phyloP scores from a whole-genome alignment of 2,888 invertebrate genomes.

The Polyommatus iphigenia region DNA sequence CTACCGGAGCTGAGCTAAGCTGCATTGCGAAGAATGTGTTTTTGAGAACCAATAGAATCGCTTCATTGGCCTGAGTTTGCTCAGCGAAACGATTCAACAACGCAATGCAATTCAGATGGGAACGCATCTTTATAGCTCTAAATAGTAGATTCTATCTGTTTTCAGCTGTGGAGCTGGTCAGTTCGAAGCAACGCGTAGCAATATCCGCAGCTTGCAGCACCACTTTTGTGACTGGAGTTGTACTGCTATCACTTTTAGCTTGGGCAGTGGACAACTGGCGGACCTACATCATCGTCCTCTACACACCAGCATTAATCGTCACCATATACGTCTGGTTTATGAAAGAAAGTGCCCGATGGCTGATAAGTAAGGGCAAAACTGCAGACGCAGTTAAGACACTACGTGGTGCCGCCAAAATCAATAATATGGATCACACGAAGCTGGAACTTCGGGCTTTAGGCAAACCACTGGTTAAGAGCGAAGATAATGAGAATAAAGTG shows the following conservation, averaged over 20 bases:
- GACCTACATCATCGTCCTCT: slow-evolving; percentile 83
- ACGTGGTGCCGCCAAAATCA: slow-evolving; percentile 83
- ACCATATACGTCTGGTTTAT: slow-evolving; percentile 86
- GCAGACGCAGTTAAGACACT: slow-evolving; percentile 84
- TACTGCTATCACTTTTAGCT: slow-evolving; percentile 84
- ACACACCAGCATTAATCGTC: slow-evolving; percentile 84
- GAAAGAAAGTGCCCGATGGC: slow-evolving; percentile 90
- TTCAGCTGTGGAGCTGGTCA: slow-evolving; percentile 89
- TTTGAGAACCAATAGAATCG: too few relatives aligned
- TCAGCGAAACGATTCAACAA: too few relatives aligned
- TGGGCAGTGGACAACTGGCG: slow-evolving; percentile 87
- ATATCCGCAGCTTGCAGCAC: slow-evolving; percentile 87
- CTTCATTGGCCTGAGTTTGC: too few relatives aligned
- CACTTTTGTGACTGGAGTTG: slow-evolving; percentile 88
- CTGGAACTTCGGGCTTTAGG: slow-evolving; percentile 70
- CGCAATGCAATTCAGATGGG: too few relatives aligned
- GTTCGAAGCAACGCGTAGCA: slow-evolving; percentile 86
- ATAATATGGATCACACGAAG: slow-evolving; percentile 74
- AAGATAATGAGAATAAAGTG: slow-evolving; percentile 54
- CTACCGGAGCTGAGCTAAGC: too few relatives aligned
- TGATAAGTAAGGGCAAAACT: slow-evolving; percentile 84
- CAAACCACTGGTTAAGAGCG: slow-evolving; percentile 59
- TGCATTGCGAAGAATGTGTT: too few relatives aligned
- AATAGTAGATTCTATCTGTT: slow-evolving; percentile 35
- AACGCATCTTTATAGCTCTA: too few relatives aligned